These are phyloP conservation scores for Ariopsis seemanni DNA, from an alignment of 2,113 vertebrate species.

Conservation along the genomic window DNA sequence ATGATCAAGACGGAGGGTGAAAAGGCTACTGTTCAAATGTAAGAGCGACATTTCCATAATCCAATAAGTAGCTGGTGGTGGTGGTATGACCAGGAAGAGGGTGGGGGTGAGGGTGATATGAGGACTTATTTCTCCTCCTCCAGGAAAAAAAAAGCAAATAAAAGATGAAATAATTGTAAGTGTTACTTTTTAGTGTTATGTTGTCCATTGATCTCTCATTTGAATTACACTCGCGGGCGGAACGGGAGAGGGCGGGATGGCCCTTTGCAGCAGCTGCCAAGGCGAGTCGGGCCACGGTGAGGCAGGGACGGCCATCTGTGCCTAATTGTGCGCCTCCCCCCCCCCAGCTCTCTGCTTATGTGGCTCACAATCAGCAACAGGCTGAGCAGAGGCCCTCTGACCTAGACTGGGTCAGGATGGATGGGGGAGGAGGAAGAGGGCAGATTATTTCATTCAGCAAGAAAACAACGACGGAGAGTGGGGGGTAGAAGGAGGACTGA, in stretches of 20 bases:
- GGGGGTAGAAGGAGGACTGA: slow-evolving; percentile 61
- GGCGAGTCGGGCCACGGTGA: slow-evolving; percentile 41
- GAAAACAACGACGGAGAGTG: slow-evolving; percentile 71
- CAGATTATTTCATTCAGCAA: slow-evolving; percentile 80
- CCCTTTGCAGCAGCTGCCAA: slow-evolving; percentile 45
- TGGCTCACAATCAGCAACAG: slow-evolving; percentile 79
- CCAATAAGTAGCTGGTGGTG: slow-evolving; percentile 32
- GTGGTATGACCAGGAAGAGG: background rate
- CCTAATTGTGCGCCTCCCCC: slow-evolving; percentile 75
- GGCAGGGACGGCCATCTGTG: slow-evolving; percentile 80
- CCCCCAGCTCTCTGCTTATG: slow-evolving; percentile 57
- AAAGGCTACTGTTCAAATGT: slow-evolving; percentile 22
- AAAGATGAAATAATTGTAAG: slow-evolving; percentile 41
- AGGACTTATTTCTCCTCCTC: background rate
- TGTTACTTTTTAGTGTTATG: slow-evolving; percentile 38
- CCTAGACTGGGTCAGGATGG: slow-evolving; percentile 75
- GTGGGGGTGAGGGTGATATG: background rate
- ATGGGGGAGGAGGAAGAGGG: slow-evolving; percentile 66
- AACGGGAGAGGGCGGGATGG: slow-evolving; percentile 39
- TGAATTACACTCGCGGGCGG: slow-evolving; percentile 49
- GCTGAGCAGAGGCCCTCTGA: slow-evolving; percentile 76
- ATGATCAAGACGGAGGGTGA: slow-evolving; percentile 27
- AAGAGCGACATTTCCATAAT: slow-evolving; percentile 44
- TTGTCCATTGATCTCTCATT: slow-evolving; percentile 48
- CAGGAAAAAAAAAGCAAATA: background rate